Conservation (phyloP, 2,797 vertebrate genomes). For the Cyclopterus lumpus region DNA sequence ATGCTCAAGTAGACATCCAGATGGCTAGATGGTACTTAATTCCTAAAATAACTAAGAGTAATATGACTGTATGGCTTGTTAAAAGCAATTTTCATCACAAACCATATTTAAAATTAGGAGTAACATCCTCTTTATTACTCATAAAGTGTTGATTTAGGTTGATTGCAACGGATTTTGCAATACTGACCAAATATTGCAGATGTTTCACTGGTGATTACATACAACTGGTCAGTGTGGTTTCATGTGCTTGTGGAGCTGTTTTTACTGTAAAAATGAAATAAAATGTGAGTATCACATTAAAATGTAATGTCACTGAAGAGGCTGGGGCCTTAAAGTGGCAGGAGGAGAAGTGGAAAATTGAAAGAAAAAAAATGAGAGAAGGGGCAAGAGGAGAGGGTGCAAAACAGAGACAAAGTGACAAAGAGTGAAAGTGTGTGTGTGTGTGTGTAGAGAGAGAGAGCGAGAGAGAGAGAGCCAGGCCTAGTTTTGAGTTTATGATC, state of each 20-base stretch:
- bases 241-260: neutral
- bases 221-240: constrained; percentile 3
- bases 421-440: constrained; percentile 33
- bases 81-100: neutral
- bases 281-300: constrained; percentile 35
- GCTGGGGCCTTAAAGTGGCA: constrained; percentile 22
- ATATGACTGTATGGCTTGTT: neutral
- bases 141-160: neutral
- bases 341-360: constrained; percentile 19
- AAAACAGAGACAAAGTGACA: constrained; percentile 65
- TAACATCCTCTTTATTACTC: constrained; percentile 2
- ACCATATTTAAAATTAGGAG: neutral
- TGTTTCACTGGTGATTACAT: constrained; percentile 19
- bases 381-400: constrained; percentile 55
- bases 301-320: constrained; percentile 25
- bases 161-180: constrained; percentile 11
- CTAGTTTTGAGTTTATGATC: constrained; percentile 88
- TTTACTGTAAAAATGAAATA: constrained; percentile 16
- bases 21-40: constrained; percentile 2
- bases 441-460: constrained; percentile 53
- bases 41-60: constrained; percentile 1
- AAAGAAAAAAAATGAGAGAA: constrained; percentile 20
- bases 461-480: constrained; percentile 68
- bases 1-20: neutral
- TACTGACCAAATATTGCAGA: constrained; percentile 5